These are phyloP conservation scores for Drosophila mayaguana DNA, from an alignment of 2,888 invertebrate species.

Conservation along the genomic window DNA sequence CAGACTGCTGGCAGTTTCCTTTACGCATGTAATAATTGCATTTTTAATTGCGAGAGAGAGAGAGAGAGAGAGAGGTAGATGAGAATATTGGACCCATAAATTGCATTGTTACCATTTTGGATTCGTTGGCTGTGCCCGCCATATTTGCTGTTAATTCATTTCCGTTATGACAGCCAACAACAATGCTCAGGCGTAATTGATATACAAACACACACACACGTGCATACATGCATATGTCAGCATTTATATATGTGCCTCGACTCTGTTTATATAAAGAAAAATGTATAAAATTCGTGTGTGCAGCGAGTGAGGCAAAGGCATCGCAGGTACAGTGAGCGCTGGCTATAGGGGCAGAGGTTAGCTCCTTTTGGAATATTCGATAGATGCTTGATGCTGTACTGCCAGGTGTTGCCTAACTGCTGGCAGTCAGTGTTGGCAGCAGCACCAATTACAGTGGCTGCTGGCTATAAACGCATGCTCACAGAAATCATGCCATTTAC, in stretches of 20 bases:
- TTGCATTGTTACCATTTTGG: constrained; percentile 41
- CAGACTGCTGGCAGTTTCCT: background rate
- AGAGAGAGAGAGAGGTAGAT: background rate
- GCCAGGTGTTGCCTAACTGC: constrained; percentile 2
- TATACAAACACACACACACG: constrained; percentile 65
- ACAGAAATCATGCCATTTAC: background rate
- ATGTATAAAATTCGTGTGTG: constrained; percentile 36
- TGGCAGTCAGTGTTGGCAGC: constrained; percentile 13
- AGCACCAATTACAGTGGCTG: background rate
- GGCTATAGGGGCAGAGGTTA: background rate
- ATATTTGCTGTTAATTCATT: constrained; percentile 77
- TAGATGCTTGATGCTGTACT: background rate
- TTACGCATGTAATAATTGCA: constrained; percentile 57
- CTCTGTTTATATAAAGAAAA: constrained; percentile 27
- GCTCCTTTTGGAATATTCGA: background rate
- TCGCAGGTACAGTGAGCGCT: background rate
- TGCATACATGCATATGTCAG: constrained; percentile 8
- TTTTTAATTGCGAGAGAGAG: constrained; percentile 64
- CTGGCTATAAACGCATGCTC: background rate
- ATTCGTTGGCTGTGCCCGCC: constrained; percentile 35
- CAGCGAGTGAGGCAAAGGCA: background rate
- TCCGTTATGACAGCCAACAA: constrained; percentile 70
- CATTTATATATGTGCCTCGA: constrained; percentile 9
- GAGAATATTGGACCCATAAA: constrained; percentile 49
- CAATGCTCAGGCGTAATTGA: constrained; percentile 63